A percentile compares a stretch with the other conserved stretches of the same genome.
phyloP scores from a whole-genome alignment of 1,140 invertebrate genomes.

The Drosophila repleta region DNA sequence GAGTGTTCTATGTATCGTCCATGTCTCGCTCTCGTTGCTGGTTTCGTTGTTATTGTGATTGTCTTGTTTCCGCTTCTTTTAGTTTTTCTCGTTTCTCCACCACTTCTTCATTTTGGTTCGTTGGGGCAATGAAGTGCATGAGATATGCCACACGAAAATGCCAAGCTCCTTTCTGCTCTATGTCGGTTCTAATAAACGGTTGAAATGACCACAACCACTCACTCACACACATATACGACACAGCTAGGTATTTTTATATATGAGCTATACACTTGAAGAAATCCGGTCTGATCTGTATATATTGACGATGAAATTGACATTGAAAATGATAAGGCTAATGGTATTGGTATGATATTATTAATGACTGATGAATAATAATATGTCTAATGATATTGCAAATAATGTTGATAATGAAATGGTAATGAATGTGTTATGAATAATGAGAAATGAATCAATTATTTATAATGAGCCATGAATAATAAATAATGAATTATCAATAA shows the following conservation, averaged over 20 bases:
- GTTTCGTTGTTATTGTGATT: constrained; percentile 5
- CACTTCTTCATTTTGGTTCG: constrained; percentile 30
- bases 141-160: constrained; percentile 71
- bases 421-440: too few relatives aligned
- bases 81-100: neutral
- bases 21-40: neutral
- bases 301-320: too few relatives aligned
- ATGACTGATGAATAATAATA: too few relatives aligned
- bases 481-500: too few relatives aligned
- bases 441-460: too few relatives aligned
- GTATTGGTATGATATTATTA: neutral
- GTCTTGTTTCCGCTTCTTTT: constrained; percentile 2
- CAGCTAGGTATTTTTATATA: neutral
- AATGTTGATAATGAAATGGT: too few relatives aligned
- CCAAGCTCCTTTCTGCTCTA: constrained; percentile 65
- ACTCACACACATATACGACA: constrained; percentile 11
- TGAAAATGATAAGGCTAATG: too few relatives aligned
- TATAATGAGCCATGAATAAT: too few relatives aligned
- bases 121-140: constrained; percentile 76
- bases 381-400: too few relatives aligned
- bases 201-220: constrained; percentile 54
- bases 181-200: constrained; percentile 63
- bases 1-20: constrained; percentile 70
- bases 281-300: too few relatives aligned
- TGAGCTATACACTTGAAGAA: constrained; percentile 16